Evolutionary conservation across 1,140 invertebrate genomes (phyloP).

Genomic region (Amphibalanus amphitrite): DNA sequence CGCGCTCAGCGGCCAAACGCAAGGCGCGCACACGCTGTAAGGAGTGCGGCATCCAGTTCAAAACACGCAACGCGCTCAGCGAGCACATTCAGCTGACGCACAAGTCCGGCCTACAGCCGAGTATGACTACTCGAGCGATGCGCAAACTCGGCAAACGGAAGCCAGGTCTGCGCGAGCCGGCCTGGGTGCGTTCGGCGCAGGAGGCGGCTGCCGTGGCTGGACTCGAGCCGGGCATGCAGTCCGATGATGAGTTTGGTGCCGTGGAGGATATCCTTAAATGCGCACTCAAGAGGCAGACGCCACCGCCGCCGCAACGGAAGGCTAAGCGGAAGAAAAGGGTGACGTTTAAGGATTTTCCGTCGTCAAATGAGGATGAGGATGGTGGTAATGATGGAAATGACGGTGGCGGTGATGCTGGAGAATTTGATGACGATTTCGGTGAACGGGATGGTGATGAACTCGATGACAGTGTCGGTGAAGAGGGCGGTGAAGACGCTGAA

Average conservation of each 20-base stretch:
- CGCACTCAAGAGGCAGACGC: no score
- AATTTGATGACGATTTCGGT: no score
- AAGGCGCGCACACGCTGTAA: not conserved
- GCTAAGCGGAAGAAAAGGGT: no score
- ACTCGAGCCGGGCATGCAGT: not conserved
- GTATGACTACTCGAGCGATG: not conserved
- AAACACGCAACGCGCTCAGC: not conserved
- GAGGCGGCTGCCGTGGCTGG: not conserved
- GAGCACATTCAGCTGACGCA: not conserved
- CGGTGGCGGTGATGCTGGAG: no score
- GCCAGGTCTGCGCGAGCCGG: not conserved
- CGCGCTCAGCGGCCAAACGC: no score
- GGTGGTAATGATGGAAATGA: no score
- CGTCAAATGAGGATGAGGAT: no score
- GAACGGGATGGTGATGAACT: no score
- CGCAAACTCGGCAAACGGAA: not conserved
- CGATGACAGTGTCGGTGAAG: no score
- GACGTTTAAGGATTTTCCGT: no score
- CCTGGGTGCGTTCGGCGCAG: not conserved
- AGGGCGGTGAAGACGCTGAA: no score
- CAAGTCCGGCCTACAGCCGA: not conserved
- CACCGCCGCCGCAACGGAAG: no score
- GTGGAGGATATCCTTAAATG: not conserved
- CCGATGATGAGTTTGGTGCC: not conserved
- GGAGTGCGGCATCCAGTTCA: not conserved